A percentile compares a stretch with the other conserved stretches of the same genome.
Conservation (phyloP, 2,113 vertebrate species). For the Kryptolebias marmoratus region DNA sequence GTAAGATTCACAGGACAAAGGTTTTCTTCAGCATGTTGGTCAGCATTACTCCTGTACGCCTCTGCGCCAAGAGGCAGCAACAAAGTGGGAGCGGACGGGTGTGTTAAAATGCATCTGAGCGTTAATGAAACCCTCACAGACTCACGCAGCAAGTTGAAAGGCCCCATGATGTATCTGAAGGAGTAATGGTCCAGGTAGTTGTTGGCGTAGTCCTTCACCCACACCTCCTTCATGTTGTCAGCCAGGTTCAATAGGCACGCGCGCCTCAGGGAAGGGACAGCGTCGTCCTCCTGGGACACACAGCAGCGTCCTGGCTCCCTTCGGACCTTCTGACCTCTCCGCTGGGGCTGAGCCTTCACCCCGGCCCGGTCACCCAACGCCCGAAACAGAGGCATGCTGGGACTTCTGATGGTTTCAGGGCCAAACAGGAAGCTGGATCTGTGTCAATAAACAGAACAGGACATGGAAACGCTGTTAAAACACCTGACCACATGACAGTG, state of each 20-base stretch:
- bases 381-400: constrained; percentile 69
- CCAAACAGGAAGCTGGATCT: background rate
- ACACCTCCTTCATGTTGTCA: constrained; percentile 84
- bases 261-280: constrained; percentile 40
- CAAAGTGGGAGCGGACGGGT: background rate
- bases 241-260: constrained; percentile 84
- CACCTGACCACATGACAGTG: background rate
- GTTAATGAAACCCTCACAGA: background rate
- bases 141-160: constrained; percentile 86
- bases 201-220: constrained; percentile 84
- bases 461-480: background rate
- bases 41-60: too few relatives aligned
- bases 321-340: constrained; percentile 1
- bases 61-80: too few relatives aligned
- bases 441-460: background rate
- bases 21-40: too few relatives aligned
- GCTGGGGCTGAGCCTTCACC: background rate
- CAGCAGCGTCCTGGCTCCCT: constrained; percentile 11
- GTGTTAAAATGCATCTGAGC: too few relatives aligned
- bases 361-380: background rate
- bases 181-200: constrained; percentile 84
- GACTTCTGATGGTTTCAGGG: background rate
- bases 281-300: constrained; percentile 32
- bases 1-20: too few relatives aligned
- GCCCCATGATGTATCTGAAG: constrained; percentile 86